These are phyloP conservation scores for Scyliorhinus canicula DNA, from an alignment of 2,797 vertebrate genomes.

Conservation along the genomic window DNA sequence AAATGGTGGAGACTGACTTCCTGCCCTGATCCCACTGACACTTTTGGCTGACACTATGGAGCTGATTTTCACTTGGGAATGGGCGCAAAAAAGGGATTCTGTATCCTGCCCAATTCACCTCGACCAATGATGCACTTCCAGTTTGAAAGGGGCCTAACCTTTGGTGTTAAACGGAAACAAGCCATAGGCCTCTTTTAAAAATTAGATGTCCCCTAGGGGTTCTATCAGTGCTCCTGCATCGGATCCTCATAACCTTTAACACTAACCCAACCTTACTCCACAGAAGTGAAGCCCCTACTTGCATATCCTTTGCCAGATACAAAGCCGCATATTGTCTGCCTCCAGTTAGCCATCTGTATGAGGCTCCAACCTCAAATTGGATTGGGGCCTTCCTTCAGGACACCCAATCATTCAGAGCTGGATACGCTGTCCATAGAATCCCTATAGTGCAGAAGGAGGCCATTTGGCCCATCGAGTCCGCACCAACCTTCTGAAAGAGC, in stretches of 20 bases:
- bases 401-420: not conserved
- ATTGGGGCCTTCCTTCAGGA: no score
- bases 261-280: not conserved
- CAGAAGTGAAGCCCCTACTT: not conserved
- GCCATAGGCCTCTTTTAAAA: not conserved
- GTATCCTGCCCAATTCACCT: not conserved
- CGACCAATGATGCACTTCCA: not conserved
- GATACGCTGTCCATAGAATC: no score
- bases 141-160: not conserved
- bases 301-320: not conserved
- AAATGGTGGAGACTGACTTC: not conserved
- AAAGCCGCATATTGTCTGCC: not conserved
- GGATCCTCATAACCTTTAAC: not conserved
- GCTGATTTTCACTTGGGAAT: not conserved
- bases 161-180: not conserved
- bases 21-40: not conserved
- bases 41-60: not conserved
- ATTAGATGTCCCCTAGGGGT: not conserved
- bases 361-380: not conserved
- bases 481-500: no score
- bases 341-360: no score
- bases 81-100: not conserved
- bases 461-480: no score
- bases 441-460: no score
- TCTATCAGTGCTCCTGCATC: not conserved